Evolutionary conservation across 2,888 invertebrate genomes (phyloP).

Genomic region (Bruchidius siliquastri): DNA sequence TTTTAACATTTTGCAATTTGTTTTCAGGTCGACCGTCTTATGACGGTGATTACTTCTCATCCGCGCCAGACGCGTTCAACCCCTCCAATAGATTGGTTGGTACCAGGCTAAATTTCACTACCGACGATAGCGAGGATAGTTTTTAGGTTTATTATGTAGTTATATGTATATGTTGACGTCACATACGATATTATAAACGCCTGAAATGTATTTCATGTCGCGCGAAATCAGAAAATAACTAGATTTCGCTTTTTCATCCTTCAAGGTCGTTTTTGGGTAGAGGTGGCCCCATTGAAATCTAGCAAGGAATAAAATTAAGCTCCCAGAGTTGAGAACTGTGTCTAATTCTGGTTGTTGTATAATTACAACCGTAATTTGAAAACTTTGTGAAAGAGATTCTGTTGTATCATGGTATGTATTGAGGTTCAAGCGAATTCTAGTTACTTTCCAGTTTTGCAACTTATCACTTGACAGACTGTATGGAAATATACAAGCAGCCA

Average conservation of each 20-base stretch:
- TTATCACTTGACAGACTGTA: not conserved
- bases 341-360: too few relatives aligned
- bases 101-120: not conserved
- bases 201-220: not conserved
- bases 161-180: not conserved
- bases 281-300: too few relatives aligned
- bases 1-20: too few relatives aligned
- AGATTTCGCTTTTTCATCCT: not conserved
- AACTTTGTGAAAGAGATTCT: not conserved
- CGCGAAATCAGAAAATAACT: not conserved
- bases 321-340: too few relatives aligned
- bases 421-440: not conserved
- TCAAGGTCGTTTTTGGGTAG: too few relatives aligned
- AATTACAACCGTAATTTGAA: too few relatives aligned
- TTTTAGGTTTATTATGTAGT: constrained; percentile 29
- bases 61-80: not conserved
- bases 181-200: not conserved
- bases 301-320: too few relatives aligned
- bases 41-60: not conserved
- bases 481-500: not conserved
- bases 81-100: not conserved
- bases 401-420: too few relatives aligned
- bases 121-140: constrained; percentile 45
- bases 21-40: not conserved
- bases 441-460: not conserved